Evolutionary conservation across 1,140 invertebrate species (phyloP), one percentile per base, ranked within the genome.

Genomic region (Asbolus verrucosus): DNA sequence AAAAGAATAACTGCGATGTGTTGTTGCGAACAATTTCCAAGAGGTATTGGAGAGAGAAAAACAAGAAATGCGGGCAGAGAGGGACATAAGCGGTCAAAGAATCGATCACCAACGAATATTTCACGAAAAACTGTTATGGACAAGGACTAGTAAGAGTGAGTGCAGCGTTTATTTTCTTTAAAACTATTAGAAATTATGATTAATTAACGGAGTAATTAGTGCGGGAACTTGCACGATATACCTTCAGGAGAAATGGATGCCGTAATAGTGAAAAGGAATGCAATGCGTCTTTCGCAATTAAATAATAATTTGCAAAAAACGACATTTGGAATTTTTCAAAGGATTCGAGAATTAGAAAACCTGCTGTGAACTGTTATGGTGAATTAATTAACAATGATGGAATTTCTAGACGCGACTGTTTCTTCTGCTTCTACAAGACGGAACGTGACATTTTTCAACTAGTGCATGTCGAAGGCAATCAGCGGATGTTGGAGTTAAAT

Each of bases 181-280:
- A 6, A 54, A 27, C 19, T 30, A 54, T 54, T 54, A 24, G 46
- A 24, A 46, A 46, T 19, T 46, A 16, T 19, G 15, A 46, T 46
- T 46, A 54, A 54, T 54, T 54, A 54, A 54, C 24, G 11, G 6
- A 27, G 21, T 13, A 54, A 54, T 54, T 54, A 27, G 46, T 54
- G 46, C 46, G 21, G 46, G 19, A 54, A 54, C 46, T 5, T 3
- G 14, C 11, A 24, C 46, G 19, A n/a, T n/a, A n/a, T n/a, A n/a
- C n/a, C n/a, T n/a, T 14, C 16, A 19, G 19, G 41, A 54, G 46
- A 54, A 54, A 54, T 54, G 46, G 21, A 54, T 54, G 46, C 46
- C n/a, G 46, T 54, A 54, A 54, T 27, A 54, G 46, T 54, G 46
- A 54, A 54, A 54, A 54, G 46, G 46, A 54, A 54, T 54, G 46